A percentile compares a stretch with the other conserved stretches of the same genome.
These are phyloP conservation scores for Oophaga pumilio DNA, from an alignment of 2,113 vertebrate species.

Conservation along the genomic window DNA sequence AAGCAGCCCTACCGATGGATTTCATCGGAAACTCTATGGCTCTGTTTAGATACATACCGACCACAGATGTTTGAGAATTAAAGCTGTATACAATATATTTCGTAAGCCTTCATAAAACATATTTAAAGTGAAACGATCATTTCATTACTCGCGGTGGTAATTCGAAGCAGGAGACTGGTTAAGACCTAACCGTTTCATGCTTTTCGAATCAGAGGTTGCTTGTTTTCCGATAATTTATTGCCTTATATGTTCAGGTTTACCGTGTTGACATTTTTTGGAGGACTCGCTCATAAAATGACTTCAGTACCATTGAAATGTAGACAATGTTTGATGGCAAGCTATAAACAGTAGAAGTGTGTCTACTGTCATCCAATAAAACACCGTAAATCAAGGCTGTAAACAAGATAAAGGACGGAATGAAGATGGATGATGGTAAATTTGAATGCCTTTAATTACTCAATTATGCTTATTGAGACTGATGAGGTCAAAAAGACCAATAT, in stretches of 20 bases:
- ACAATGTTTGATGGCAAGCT: background rate
- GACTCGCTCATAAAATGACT: background rate
- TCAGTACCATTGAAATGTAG: background rate
- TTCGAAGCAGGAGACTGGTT: background rate
- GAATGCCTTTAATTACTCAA: background rate
- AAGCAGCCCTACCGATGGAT: conserved; percentile 5
- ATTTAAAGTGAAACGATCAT: background rate
- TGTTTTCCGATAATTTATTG: background rate
- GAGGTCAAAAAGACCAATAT: background rate
- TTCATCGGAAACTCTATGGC: background rate
- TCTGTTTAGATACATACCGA: conserved; percentile 19
- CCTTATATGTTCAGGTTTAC: background rate
- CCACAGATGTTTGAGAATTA: conserved; percentile 33
- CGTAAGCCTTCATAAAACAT: background rate
- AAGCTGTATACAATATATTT: background rate
- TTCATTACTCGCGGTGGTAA: background rate
- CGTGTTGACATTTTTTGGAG: background rate
- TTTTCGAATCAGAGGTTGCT: background rate
- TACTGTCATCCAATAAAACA: background rate
- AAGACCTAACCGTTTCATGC: background rate
- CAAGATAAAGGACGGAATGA: background rate
- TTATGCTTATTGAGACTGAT: background rate
- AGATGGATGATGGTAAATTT: background rate
- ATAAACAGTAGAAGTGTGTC: background rate
- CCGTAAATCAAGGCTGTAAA: background rate